A percentile compares a stretch with the other conserved stretches of the same genome.
These are phyloP conservation scores for Dastarcus helophoroides DNA, from an alignment of 2,888 invertebrate genomes.

Conservation along the genomic window DNA sequence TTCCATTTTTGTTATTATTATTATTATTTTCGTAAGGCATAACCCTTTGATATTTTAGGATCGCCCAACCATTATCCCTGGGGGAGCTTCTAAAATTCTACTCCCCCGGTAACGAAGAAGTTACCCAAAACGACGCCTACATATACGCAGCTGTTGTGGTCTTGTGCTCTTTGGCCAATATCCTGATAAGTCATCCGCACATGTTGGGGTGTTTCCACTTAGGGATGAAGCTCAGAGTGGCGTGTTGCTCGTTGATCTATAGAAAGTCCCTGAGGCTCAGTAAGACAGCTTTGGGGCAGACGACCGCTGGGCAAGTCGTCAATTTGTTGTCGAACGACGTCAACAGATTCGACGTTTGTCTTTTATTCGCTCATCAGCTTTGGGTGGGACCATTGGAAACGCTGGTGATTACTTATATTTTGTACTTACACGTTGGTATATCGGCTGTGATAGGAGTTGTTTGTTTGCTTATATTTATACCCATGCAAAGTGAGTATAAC, in stretches of 20 bases:
- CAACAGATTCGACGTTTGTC: slow-evolving; percentile 74
- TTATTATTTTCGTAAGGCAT: no score
- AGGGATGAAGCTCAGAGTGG: slow-evolving; percentile 78
- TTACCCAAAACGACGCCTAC: slow-evolving; percentile 52
- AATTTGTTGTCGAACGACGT: slow-evolving; percentile 95
- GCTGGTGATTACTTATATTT: slow-evolving; percentile 59
- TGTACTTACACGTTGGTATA: slow-evolving; percentile 52
- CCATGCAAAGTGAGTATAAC: slow-evolving; percentile 36
- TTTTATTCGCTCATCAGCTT: slow-evolving; percentile 69
- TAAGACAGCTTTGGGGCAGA: slow-evolving; percentile 61
- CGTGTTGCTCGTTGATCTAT: slow-evolving; percentile 75
- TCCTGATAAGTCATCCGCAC: slow-evolving; percentile 80
- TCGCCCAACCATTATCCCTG: slow-evolving; percentile 42
- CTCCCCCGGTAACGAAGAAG: slow-evolving; percentile 34
- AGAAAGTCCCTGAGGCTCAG: slow-evolving; percentile 50
- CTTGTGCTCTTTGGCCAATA: slow-evolving; percentile 60
- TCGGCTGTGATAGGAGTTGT: slow-evolving; percentile 47
- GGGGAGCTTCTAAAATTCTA: slow-evolving; percentile 53
- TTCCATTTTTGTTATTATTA: no score
- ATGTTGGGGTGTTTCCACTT: slow-evolving; percentile 78
- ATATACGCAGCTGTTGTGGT: slow-evolving; percentile 67
- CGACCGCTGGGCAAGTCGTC: slow-evolving; percentile 65
- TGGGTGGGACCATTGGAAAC: slow-evolving; percentile 76
- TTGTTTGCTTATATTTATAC: slow-evolving; percentile 40
- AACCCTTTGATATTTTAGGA: no score